Base-by-base conservation (phyloP, 1,140 invertebrate species). In the Drosophila lacertosa region DNA sequence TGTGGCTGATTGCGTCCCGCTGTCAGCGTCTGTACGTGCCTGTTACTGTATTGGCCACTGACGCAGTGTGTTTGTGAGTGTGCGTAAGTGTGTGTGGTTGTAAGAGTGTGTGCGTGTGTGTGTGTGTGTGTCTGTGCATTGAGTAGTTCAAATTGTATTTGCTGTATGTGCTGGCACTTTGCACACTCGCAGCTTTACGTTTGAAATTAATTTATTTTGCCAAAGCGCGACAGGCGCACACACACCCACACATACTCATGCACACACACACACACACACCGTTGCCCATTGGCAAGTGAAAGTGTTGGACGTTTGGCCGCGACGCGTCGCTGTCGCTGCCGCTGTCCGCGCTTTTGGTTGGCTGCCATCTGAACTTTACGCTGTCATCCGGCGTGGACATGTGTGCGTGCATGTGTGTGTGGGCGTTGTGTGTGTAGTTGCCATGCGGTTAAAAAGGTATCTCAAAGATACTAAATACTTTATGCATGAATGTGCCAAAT, bases 401-500 rank as follows among this genome's bases (percentile, higher is more conserved):
- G 16, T 55, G 51, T 57, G 53, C 47, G 51, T 29, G 63, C 39
- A 24, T 39, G 32, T 51, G 18, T 51, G 50, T 45, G 53, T 53
- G 68, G 53, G 51, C 66, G 70, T 78, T 62, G 66, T 68, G 66
- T 77, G 65, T 88, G 81, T 86, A 88, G 82, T 88, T 86, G 78
- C 55, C 74, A 77, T 86, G 82, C 71, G 82, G 82, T 86, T 86
- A 88, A 88, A 86, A 82, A 88, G 82, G 82, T 86, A 86, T 86
- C 82, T 86, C 77, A 82, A 86, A 86, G 82, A 86, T 86, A 86
- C 82, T 86, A 86, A 86, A 86, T 86, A 86, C 82, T 86, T 86
- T 86, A 86, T 86, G 82, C 82, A 88, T 88, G 82, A 88, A 86
- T 86, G 82, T 86, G 82, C 82, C 82, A 86, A 86, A 86, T 86